A percentile compares a stretch with the other conserved stretches of the same genome.
phyloP scores from a whole-genome alignment of 1,140 invertebrate species.

The Lepidurus packardi region DNA sequence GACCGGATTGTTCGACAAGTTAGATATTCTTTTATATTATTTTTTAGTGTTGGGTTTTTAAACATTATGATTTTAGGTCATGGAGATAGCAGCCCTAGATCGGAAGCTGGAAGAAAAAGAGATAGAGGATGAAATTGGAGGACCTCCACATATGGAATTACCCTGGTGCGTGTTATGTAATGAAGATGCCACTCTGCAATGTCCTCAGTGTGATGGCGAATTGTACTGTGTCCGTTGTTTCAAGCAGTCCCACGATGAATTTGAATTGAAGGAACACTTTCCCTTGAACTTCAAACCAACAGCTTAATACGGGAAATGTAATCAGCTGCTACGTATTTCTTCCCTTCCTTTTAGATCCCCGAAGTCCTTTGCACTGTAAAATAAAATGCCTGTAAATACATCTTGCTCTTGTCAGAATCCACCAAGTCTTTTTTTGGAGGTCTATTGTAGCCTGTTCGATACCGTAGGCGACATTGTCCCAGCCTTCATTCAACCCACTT shows the following conservation, averaged over 20 bases:
- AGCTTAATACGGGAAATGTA: background rate
- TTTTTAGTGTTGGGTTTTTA: background rate
- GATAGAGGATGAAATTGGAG: conserved; percentile 22
- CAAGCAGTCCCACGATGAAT: conserved; percentile 48
- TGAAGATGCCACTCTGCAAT: conserved; percentile 61
- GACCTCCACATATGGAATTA: conserved; percentile 51
- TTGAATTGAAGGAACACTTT: conserved; percentile 29
- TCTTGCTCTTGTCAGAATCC: background rate
- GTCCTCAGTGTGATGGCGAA: conserved; percentile 62
- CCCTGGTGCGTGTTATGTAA: conserved; percentile 73
- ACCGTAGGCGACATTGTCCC: background rate
- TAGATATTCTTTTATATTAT: too few relatives aligned
- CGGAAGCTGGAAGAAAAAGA: conserved; percentile 23
- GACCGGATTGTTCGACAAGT: conserved; percentile 23
- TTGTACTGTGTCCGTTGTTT: conserved; percentile 65
- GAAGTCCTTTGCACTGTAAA: background rate
- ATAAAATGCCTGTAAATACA: conserved; percentile 3
- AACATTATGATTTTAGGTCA: background rate
- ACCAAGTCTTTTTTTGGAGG: background rate
- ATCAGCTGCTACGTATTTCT: background rate
- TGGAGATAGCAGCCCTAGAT: conserved; percentile 28
- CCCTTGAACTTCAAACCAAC: conserved; percentile 19
- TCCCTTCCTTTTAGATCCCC: conserved; percentile 4
- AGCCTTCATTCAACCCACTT: background rate
- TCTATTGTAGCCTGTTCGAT: background rate